Evolutionary conservation across 2,888 invertebrate species (phyloP).

Genomic region (Xylophagus ater): DNA sequence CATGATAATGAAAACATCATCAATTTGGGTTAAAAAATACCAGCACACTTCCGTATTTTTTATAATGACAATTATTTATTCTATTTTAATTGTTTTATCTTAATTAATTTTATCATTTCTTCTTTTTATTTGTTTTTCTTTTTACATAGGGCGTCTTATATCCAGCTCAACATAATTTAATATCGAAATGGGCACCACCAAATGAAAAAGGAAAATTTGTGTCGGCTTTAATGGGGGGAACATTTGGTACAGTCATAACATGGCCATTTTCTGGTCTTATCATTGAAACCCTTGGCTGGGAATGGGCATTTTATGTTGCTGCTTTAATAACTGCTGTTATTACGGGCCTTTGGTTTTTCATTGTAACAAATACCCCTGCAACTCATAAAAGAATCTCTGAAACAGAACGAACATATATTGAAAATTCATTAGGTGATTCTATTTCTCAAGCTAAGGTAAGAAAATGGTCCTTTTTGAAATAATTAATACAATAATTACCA

Average conservation of each 20-base stretch:
- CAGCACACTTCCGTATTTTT: background rate
- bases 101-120: background rate
- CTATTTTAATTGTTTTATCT: conserved; percentile 1
- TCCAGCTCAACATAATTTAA: conserved; percentile 52
- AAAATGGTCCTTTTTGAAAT: conserved; percentile 4
- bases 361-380: conserved; percentile 52
- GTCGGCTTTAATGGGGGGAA: conserved; percentile 60
- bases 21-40: background rate
- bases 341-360: conserved; percentile 48
- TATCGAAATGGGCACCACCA: conserved; percentile 63
- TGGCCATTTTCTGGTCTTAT: conserved; percentile 56
- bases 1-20: no score
- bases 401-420: conserved; percentile 52
- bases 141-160: conserved; percentile 48
- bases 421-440: conserved; percentile 47
- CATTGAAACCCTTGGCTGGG: conserved; percentile 53
- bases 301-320: conserved; percentile 54
- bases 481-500: conserved; percentile 6
- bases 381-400: conserved; percentile 51
- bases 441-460: conserved; percentile 46
- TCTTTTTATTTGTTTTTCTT: conserved; percentile 1
- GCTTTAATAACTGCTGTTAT: conserved; percentile 46
- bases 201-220: conserved; percentile 64
- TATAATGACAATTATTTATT: background rate
- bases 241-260: conserved; percentile 57